Evolutionary conservation across 2,888 invertebrate genomes (phyloP), one percentile per base, ranked within the genome.

Genomic region (Sicus ferrugineus): DNA sequence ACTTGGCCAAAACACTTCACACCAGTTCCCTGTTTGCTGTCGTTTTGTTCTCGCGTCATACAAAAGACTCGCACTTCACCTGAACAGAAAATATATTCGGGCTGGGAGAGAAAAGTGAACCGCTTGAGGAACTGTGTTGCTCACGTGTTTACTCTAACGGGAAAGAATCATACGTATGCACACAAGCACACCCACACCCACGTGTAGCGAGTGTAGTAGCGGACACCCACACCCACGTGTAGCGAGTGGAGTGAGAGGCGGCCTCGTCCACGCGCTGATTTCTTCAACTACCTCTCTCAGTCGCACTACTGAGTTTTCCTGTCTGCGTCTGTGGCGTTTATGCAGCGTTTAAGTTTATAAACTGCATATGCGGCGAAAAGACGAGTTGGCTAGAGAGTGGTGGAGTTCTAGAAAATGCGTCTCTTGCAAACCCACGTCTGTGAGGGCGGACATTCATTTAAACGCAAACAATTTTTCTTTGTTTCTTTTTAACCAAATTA

Each of bases 1-100:
- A 59, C 59, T 67, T 48, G 59, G 67, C 30, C 67, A 67, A 59
- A 66, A 26, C 65, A 66, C 65, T 66, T 66, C 54, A 38, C 65
- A 66, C 65, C 65, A 66, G n/a, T 31, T 64, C n/a, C 26, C 46
- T 63, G 30, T 50, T 63, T 48, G 11, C 30, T 50, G 23, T 63
- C 23, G 21, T 23, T 31, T 59, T 38, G 21, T 34, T 46, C 46
- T 46, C 38, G 11, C 38, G 23, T 9, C 21, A 59, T 19, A 21
- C 2, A 59, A 38, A 31, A 38, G 38, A 59, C 34, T 34, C 34
- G 7, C n/a, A 23, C 19, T 34, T 14, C 19, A 58, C 16, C 30
- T 58, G 30, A n/a, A 58, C 30, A 30, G 56, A 6, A 58, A 30
- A n/a, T 21, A 30, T 58, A 11, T 46, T 46, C n/a, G 46, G 3